These are phyloP conservation scores for Perca flavescens DNA, from an alignment of 2,113 vertebrate species.

Conservation along the genomic window DNA sequence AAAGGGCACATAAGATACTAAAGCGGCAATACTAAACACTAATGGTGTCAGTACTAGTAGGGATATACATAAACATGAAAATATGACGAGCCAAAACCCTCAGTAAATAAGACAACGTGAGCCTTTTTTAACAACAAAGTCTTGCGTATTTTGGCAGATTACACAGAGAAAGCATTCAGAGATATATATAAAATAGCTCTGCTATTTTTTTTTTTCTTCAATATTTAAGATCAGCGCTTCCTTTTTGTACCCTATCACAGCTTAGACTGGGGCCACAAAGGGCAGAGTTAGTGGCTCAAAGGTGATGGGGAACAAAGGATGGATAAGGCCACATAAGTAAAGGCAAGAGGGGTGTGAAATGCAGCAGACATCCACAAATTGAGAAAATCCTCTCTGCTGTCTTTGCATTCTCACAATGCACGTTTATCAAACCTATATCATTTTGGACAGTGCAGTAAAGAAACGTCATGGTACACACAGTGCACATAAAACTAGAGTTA, in stretches of 20 bases:
- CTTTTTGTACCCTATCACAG: slow-evolving; percentile 40
- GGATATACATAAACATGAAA: slow-evolving; percentile 23
- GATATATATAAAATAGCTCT: background rate
- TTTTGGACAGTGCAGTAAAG: background rate
- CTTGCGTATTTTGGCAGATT: slow-evolving; percentile 26
- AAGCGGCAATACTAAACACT: slow-evolving; percentile 76
- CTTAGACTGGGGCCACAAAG: slow-evolving; percentile 66
- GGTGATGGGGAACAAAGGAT: slow-evolving; percentile 73
- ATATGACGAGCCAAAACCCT: background rate
- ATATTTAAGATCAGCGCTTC: slow-evolving; percentile 52
- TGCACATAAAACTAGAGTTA: background rate
- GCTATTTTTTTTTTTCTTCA: background rate
- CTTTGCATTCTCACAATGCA: background rate
- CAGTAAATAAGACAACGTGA: background rate
- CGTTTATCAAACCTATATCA: background rate
- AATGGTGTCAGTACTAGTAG: background rate
- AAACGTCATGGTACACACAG: background rate
- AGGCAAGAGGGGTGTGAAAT: slow-evolving; percentile 72
- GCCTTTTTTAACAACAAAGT: background rate
- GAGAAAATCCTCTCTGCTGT: slow-evolving; percentile 32
- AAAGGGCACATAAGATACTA: slow-evolving; percentile 82
- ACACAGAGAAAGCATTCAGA: slow-evolving; percentile 27
- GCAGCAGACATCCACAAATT: slow-evolving; percentile 61
- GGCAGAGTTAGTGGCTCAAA: slow-evolving; percentile 59
- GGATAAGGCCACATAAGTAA: slow-evolving; percentile 74